Evolutionary conservation across 2,888 invertebrate species (phyloP).

Genomic region (Dichetophora obliterata): DNA sequence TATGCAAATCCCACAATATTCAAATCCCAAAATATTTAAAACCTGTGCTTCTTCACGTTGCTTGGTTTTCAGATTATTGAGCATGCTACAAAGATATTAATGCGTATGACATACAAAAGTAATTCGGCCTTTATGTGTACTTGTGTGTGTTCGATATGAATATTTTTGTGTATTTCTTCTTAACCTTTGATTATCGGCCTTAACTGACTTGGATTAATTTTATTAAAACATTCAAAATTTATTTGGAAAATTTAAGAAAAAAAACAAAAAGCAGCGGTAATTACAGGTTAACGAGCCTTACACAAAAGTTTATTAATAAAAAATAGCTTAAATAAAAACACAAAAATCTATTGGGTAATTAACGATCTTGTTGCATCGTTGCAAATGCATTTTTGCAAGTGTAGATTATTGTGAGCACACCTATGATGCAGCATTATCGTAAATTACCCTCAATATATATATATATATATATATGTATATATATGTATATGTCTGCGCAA

Average conservation of each 20-base stretch:
- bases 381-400: too few relatives aligned
- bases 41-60: slow-evolving; percentile 4
- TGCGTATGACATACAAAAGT: neutral
- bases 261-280: too few relatives aligned
- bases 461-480: neutral
- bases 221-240: too few relatives aligned
- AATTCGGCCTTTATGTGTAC: slow-evolving; percentile 23
- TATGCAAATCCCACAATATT: neutral
- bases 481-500: slow-evolving; percentile 13
- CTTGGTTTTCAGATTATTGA: slow-evolving; percentile 22
- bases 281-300: neutral
- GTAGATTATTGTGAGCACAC: too few relatives aligned
- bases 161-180: slow-evolving; percentile 25
- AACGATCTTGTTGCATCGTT: too few relatives aligned
- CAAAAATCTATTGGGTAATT: too few relatives aligned
- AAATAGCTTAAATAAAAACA: neutral
- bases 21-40: neutral
- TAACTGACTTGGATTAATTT: neutral
- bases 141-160: slow-evolving; percentile 34
- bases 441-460: too few relatives aligned
- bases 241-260: too few relatives aligned
- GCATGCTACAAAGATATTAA: slow-evolving; percentile 7
- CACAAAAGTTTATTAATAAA: neutral
- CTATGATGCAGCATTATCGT: too few relatives aligned
- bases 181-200: slow-evolving; percentile 17